Conservation (phyloP, 2,888 invertebrate species). For the Xestoiulus laeticollis region DNA sequence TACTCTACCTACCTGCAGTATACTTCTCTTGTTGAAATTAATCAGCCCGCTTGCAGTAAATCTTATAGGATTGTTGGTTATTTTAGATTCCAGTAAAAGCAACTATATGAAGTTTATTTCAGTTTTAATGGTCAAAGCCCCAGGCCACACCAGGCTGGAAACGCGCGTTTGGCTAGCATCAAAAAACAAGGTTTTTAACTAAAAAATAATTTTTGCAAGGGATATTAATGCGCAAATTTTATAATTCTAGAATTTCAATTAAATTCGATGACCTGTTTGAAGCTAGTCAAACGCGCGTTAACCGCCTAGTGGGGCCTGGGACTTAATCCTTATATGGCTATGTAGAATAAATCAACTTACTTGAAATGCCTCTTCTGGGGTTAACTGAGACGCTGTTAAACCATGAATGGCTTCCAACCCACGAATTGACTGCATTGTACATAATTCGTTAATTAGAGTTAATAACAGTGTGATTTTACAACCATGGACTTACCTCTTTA, state of each 20-base stretch:
- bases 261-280: too few relatives aligned
- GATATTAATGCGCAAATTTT: too few relatives aligned
- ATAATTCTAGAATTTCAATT: too few relatives aligned
- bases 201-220: too few relatives aligned
- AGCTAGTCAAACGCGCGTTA: too few relatives aligned
- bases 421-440: neutral
- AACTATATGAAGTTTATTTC: neutral
- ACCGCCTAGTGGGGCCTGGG: too few relatives aligned
- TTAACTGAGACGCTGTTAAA: neutral
- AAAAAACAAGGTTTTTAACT: too few relatives aligned
- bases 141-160: too few relatives aligned
- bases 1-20: neutral
- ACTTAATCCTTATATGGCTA: neutral
- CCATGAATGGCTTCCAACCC: neutral
- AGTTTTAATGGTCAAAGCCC: neutral
- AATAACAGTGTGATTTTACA: too few relatives aligned
- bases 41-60: neutral
- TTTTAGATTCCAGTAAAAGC: slow-evolving; percentile 13
- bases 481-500: neutral
- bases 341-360: neutral
- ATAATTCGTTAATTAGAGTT: too few relatives aligned
- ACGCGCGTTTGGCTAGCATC: too few relatives aligned
- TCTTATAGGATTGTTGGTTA: neutral
- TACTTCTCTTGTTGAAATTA: neutral
- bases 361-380: neutral